phyloP scores from a whole-genome alignment of 2,888 invertebrate species.

The Caenorhabditis afra region DNA sequence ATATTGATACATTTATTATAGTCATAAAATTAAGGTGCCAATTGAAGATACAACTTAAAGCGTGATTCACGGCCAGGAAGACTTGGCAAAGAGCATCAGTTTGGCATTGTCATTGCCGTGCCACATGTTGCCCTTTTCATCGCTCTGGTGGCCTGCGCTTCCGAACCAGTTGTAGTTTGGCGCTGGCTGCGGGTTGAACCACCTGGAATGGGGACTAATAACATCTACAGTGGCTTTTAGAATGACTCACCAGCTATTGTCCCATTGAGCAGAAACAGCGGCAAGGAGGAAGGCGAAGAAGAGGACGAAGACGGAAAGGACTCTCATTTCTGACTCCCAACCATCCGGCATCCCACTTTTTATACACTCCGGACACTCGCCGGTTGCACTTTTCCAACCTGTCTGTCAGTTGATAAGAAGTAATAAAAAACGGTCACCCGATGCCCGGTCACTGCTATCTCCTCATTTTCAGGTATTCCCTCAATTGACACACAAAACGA shows the following conservation, averaged over 20 bases:
- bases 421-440: conserved; percentile 20
- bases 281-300: background rate
- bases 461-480: background rate
- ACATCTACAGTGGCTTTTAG: background rate
- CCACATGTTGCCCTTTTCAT: conserved; percentile 50
- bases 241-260: conserved; percentile 39
- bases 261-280: conserved; percentile 18
- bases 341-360: background rate
- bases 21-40: too few species aligned
- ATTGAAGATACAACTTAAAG: too few species aligned
- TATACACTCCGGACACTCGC: background rate
- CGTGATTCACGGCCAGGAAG: conserved; percentile 37
- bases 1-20: too few species aligned
- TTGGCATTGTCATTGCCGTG: conserved; percentile 48
- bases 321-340: conserved; percentile 21
- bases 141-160: conserved; percentile 14
- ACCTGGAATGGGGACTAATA: conserved; percentile 23
- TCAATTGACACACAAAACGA: too few species aligned
- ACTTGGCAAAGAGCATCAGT: conserved; percentile 43
- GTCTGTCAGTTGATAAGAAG: conserved; percentile 19
- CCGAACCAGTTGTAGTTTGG: conserved; percentile 38
- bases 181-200: conserved; percentile 24
- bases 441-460: background rate
- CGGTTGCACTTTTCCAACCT: conserved; percentile 21
- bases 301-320: conserved; percentile 10